These are phyloP conservation scores for Coregonus ussuriensis DNA, from an alignment of 2,797 vertebrate genomes.

Conservation along the genomic window DNA sequence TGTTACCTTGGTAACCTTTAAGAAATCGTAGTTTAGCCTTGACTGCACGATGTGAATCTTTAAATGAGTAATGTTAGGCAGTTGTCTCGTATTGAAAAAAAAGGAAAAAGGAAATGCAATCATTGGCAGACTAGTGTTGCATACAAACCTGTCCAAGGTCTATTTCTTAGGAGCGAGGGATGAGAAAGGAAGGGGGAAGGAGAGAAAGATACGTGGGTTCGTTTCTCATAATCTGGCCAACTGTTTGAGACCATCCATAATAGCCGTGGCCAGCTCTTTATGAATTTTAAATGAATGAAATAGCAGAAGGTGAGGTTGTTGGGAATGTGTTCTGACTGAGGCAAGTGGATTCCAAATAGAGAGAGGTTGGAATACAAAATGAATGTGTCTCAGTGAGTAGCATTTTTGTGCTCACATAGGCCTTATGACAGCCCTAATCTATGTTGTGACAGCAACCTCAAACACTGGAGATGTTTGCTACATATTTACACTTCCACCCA, in stretches of 20 bases:
- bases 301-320: background rate
- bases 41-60: slow-evolving; percentile 55
- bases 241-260: background rate
- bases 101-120: slow-evolving; percentile 18
- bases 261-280: slow-evolving; percentile 11
- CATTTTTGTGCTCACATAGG: background rate
- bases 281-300: slow-evolving; percentile 17
- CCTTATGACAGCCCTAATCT: background rate
- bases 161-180: background rate
- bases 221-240: background rate
- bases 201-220: slow-evolving; percentile 1
- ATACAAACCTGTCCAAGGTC: slow-evolving; percentile 22
- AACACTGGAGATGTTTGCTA: background rate
- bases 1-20: slow-evolving; percentile 72
- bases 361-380: background rate
- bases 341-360: background rate
- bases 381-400: background rate
- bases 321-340: slow-evolving; percentile 5
- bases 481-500: background rate
- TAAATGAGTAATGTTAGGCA: slow-evolving; percentile 64
- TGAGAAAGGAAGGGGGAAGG: background rate
- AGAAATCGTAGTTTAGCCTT: slow-evolving; percentile 65
- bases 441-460: background rate
- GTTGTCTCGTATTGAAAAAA: slow-evolving; percentile 42
- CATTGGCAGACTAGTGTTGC: slow-evolving; percentile 18